phyloP scores from a whole-genome alignment of 2,888 invertebrate genomes.

The Drosophila ustulata region DNA sequence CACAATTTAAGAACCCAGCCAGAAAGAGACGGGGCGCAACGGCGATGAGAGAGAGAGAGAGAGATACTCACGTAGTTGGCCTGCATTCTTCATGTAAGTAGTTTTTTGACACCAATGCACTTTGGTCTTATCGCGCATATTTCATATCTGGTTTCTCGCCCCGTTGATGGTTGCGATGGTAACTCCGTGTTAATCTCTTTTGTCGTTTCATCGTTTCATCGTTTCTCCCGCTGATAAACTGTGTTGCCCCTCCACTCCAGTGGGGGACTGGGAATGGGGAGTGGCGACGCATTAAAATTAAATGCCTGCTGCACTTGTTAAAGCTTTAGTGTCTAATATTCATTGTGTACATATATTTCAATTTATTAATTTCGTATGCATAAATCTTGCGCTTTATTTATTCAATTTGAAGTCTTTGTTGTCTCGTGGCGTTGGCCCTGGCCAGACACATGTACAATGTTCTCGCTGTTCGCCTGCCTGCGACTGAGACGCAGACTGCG shows the following conservation, averaged over 20 bases:
- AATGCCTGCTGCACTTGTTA: conserved; percentile 65
- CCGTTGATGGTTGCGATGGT: conserved; percentile 46
- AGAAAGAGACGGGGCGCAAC: neutral
- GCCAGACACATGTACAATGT: conserved; percentile 54
- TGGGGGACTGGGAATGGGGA: neutral
- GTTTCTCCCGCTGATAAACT: conserved; percentile 56
- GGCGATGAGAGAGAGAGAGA: conserved; percentile 8
- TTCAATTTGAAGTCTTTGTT: conserved; percentile 75
- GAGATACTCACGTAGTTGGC: conserved; percentile 45
- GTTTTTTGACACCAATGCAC: conserved; percentile 76
- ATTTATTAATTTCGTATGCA: conserved; percentile 77
- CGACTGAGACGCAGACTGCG: neutral
- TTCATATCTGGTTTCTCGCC: conserved; percentile 73
- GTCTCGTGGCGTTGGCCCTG: conserved; percentile 51
- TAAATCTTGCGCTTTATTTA: conserved; percentile 75
- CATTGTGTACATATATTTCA: conserved; percentile 54
- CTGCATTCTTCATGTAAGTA: conserved; percentile 60
- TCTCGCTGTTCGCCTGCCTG: conserved; percentile 3
- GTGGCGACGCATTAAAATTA: conserved; percentile 58
- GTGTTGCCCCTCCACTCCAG: neutral
- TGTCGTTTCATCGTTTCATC: conserved; percentile 34
- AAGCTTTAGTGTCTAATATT: conserved; percentile 58
- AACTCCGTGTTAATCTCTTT: conserved; percentile 70
- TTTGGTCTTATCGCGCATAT: conserved; percentile 75
- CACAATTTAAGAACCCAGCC: conserved; percentile 21